Conservation (phyloP, 1,140 invertebrate genomes). For the Alviniconcha marisindica region DNA sequence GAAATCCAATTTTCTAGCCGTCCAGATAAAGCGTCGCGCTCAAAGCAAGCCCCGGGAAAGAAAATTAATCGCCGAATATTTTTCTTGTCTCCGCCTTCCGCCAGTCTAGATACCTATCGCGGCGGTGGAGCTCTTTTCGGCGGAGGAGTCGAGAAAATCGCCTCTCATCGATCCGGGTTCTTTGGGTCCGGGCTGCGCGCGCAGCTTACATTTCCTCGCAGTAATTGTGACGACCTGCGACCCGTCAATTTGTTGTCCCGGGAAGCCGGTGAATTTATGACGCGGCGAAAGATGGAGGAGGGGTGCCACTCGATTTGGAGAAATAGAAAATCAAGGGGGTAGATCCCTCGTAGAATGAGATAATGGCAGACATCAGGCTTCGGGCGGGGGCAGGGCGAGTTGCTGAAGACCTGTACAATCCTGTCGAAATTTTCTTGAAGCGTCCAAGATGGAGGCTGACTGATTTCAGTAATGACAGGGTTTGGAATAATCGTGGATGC, state of each 20-base stretch:
- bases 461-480: too few species aligned
- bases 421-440: too few species aligned
- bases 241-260: constrained; percentile 44
- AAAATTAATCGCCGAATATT: constrained; percentile 54
- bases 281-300: not conserved
- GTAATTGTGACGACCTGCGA: constrained; percentile 41
- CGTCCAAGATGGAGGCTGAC: too few species aligned
- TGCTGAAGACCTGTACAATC: too few species aligned
- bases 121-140: not conserved
- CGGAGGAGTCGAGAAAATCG: not conserved
- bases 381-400: not conserved
- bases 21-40: constrained; percentile 35
- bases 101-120: constrained; percentile 45
- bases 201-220: constrained; percentile 46
- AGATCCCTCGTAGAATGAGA: constrained; percentile 15
- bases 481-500: too few species aligned
- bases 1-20: constrained; percentile 52
- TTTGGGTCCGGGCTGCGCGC: constrained; percentile 17
- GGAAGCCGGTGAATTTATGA: constrained; percentile 36
- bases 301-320: constrained; percentile 17
- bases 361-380: constrained; percentile 8
- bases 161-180: constrained; percentile 34
- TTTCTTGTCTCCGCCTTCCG: constrained; percentile 52
- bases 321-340: constrained; percentile 18
- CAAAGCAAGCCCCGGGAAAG: constrained; percentile 34